Evolutionary conservation across 1,140 invertebrate genomes (phyloP).

Genomic region (Probaryconus sp.): DNA sequence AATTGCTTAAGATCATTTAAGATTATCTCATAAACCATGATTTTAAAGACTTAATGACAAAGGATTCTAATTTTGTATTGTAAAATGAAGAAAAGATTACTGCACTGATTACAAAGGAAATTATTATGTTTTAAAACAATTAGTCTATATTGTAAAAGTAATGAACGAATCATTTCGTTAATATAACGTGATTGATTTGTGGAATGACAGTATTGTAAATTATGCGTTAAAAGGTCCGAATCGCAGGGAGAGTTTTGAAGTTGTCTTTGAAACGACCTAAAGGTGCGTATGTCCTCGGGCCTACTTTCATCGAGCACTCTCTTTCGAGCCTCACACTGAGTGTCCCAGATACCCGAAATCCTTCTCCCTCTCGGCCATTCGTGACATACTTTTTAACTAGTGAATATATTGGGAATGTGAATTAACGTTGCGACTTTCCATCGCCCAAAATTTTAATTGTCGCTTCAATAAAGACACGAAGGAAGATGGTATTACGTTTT

Average conservation of each 20-base stretch:
- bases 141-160: slow-evolving; percentile 13
- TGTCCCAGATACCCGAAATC: slow-evolving; percentile 58
- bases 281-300: slow-evolving; percentile 51
- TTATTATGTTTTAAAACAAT: too few species aligned
- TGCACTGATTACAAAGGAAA: too few species aligned
- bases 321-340: slow-evolving; percentile 46
- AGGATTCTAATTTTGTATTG: not conserved
- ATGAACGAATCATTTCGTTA: slow-evolving; percentile 8
- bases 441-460: slow-evolving; percentile 39
- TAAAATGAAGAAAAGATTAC: not conserved
- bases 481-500: not conserved
- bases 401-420: slow-evolving; percentile 38
- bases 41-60: too few species aligned
- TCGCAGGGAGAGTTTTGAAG: slow-evolving; percentile 54
- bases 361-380: slow-evolving; percentile 50
- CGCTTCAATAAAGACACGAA: not conserved
- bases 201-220: slow-evolving; percentile 48
- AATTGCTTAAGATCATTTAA: too few species aligned
- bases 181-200: slow-evolving; percentile 51
- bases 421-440: slow-evolving; percentile 33
- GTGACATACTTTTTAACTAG: slow-evolving; percentile 44
- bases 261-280: slow-evolving; percentile 50
- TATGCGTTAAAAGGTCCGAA: slow-evolving; percentile 51
- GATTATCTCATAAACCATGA: too few species aligned
- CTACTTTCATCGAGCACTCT: slow-evolving; percentile 59